Base-by-base conservation (phyloP, 2,888 invertebrate species). In the Xestia sexstrigata region DNA sequence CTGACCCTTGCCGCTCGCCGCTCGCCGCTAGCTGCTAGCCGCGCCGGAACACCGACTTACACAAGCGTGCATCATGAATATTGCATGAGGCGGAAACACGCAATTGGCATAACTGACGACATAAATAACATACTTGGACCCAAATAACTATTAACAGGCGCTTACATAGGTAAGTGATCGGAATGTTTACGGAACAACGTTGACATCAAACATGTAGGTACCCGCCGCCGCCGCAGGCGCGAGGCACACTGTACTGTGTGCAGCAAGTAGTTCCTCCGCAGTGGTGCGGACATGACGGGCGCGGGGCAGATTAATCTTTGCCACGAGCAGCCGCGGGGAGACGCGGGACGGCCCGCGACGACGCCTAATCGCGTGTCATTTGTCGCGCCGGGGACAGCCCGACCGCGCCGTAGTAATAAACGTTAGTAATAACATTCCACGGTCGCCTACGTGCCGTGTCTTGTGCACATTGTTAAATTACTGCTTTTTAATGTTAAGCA, bases 391-490 rank as follows among this genome's bases (percentile, higher is more conserved):
- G 13, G 65, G 85, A 35, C 72, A 65, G 20, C 70, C 65, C 68
- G 60, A 47, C 74, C 82, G 67, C 76, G 70, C 62, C 52, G 52
- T 58, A 15, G 52, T 77, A 68, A 77, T 82, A 73, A 82, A 85
- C 76, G 73, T 55, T 60, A 49, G 70, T 77, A 83, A 83, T 82
- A 85, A 83, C 83, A 85, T 83, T 83, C 83, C 83, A 8, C 78
- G 23, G 86, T 62, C 82, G 82, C 62, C 76, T 45, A 47, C 85
- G 82, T 69, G 82, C 73, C 75, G 55, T 67, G 82, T 82, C 76
- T 72, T 67, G 84, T 63, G 75, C 84, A 71, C 85, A 75, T 74
- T 84, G 75, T 81, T 84, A 63, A 82, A 63, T 84, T 80, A 84
- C 65, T 65, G 70, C 63, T 60, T 69, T 75, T 69, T 75, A 71